Evolutionary conservation across 2,113 vertebrate genomes (phyloP).

Genomic region (Sinosuthora webbiana): DNA sequence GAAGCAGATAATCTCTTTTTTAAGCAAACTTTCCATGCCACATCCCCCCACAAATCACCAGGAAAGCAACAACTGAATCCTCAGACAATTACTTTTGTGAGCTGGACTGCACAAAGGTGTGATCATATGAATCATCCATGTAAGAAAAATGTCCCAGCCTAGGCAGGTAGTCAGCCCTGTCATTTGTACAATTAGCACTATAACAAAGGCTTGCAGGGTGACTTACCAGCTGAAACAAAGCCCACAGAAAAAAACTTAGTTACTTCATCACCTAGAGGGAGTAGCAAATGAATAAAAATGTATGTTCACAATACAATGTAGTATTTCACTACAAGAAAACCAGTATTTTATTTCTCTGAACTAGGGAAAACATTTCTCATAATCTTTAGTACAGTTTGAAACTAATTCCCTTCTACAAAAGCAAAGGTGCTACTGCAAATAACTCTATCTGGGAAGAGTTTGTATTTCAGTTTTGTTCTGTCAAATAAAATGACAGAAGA

Average conservation of each 20-base stretch:
- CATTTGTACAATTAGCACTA: neutral
- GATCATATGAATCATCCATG: fast-evolving
- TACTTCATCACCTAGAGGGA: neutral
- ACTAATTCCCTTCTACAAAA: neutral
- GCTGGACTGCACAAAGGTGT: neutral
- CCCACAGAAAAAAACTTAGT: neutral
- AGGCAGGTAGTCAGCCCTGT: neutral
- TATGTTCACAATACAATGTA: neutral
- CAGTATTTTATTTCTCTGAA: neutral
- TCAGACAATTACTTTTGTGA: neutral
- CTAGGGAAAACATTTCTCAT: neutral
- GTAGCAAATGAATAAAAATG: neutral
- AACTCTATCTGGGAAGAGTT: neutral
- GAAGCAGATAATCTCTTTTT: neutral
- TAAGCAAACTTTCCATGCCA: neutral
- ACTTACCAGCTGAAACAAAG: neutral
- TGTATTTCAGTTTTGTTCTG: neutral
- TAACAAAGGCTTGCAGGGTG: neutral
- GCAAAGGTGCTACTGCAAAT: neutral
- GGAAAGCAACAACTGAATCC: neutral
- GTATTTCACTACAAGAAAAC: neutral
- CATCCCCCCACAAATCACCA: neutral
- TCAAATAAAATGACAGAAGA: neutral
- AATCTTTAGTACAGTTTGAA: neutral
- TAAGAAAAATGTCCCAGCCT: neutral